Evolutionary conservation across 1,140 invertebrate genomes (phyloP).

Genomic region (Patella vulgata): DNA sequence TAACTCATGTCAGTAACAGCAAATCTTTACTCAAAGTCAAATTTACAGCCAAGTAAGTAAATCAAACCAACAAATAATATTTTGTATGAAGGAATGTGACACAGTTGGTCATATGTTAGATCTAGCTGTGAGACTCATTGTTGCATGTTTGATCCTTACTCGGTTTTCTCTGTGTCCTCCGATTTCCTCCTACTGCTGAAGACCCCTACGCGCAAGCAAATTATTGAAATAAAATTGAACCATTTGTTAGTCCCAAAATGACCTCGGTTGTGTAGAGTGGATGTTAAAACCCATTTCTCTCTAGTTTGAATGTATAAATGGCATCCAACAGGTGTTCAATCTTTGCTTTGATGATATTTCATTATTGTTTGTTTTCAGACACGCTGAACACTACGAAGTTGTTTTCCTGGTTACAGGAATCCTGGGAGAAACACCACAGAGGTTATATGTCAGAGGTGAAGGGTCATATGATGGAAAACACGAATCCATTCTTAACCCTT

Average conservation of each 20-base stretch:
- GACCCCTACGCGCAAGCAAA: too few species aligned
- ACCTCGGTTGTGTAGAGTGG: too few species aligned
- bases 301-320: too few species aligned
- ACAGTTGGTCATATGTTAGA: not conserved
- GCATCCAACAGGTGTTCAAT: too few species aligned
- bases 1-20: slow-evolving; percentile 57
- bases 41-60: slow-evolving; percentile 62
- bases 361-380: slow-evolving; percentile 47
- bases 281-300: too few species aligned
- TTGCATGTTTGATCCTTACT: not conserved
- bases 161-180: too few species aligned
- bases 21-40: slow-evolving; percentile 52
- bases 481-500: slow-evolving; percentile 58
- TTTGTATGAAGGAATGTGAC: too few species aligned
- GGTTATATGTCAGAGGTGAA: slow-evolving; percentile 47
- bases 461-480: slow-evolving; percentile 64
- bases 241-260: too few species aligned
- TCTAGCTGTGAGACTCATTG: not conserved
- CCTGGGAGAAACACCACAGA: slow-evolving; percentile 51
- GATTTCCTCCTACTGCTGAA: too few species aligned
- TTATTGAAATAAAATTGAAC: too few species aligned
- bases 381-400: slow-evolving; percentile 56
- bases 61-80: too few species aligned
- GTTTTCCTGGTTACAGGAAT: slow-evolving; percentile 53
- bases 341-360: too few species aligned